phyloP scores from a whole-genome alignment of 2,797 vertebrate genomes.

The Lithobates pipiens region DNA sequence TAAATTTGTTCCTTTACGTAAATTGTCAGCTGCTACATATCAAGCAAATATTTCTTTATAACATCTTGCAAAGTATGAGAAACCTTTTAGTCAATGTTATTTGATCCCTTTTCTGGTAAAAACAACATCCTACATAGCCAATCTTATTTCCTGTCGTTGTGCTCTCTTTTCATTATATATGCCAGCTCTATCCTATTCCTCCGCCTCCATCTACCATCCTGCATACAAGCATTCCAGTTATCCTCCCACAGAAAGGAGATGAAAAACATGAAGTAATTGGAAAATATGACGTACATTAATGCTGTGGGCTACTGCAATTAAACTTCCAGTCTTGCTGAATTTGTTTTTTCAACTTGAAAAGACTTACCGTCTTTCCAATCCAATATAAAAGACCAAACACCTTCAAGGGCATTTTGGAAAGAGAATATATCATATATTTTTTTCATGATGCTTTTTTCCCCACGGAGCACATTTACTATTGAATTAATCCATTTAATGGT shows the following conservation, averaged over 20 bases:
- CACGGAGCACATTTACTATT: no score
- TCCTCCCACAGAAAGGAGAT: conserved; percentile 44
- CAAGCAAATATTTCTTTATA: no score
- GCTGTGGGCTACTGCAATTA: conserved; percentile 37
- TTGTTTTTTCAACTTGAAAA: conserved; percentile 35
- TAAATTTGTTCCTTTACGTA: no score
- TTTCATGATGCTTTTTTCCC: background rate
- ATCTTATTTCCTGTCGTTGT: conserved; percentile 14
- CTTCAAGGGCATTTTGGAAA: conserved; percentile 12
- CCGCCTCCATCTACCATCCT: conserved; percentile 44
- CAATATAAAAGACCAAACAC: conserved; percentile 31
- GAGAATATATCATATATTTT: background rate
- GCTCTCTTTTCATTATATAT: conserved; percentile 4
- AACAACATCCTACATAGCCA: no score
- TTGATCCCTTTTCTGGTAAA: no score
- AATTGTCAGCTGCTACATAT: no score
- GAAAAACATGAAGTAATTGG: conserved; percentile 56
- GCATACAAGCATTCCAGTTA: conserved; percentile 28
- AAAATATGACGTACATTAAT: conserved; percentile 42
- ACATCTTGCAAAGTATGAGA: no score
- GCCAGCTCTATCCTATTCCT: background rate
- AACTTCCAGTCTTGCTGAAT: conserved; percentile 30
- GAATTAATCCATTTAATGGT: no score
- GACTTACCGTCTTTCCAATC: conserved; percentile 23
- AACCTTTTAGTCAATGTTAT: no score